A percentile compares a stretch with the other conserved stretches of the same genome.
Conservation (phyloP, 2,113 vertebrate genomes). For the Python bivittatus region DNA sequence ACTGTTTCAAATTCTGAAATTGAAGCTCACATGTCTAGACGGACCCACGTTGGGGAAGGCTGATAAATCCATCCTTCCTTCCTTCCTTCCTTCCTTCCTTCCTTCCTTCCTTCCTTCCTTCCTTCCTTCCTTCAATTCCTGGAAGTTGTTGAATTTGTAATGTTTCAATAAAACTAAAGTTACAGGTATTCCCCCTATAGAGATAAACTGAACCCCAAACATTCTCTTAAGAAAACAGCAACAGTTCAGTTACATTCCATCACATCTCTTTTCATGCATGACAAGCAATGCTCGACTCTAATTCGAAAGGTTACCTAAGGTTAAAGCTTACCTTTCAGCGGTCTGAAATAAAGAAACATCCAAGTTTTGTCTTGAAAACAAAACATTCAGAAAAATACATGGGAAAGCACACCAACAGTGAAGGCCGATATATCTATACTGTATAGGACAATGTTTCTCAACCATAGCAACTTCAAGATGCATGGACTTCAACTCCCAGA, state of each 20-base stretch:
- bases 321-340: neutral
- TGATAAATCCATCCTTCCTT: neutral
- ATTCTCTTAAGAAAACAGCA: neutral
- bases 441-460: too few species aligned
- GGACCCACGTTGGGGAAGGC: neutral
- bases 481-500: too few species aligned
- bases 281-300: neutral
- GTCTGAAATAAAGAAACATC: neutral
- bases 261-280: neutral
- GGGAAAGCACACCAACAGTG: neutral
- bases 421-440: neutral
- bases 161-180: neutral
- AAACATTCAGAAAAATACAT: neutral
- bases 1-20: neutral
- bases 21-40: neutral
- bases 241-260: neutral
- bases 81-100: too few species aligned
- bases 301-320: neutral
- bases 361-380: neutral
- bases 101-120: too few species aligned
- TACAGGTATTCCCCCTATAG: neutral
- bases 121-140: too few species aligned
- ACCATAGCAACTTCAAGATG: too few species aligned
- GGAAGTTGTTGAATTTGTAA: neutral
- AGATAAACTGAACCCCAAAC: neutral